These are phyloP conservation scores for Thermophis baileyi DNA, from an alignment of 2,113 vertebrate genomes.

Conservation along the genomic window DNA sequence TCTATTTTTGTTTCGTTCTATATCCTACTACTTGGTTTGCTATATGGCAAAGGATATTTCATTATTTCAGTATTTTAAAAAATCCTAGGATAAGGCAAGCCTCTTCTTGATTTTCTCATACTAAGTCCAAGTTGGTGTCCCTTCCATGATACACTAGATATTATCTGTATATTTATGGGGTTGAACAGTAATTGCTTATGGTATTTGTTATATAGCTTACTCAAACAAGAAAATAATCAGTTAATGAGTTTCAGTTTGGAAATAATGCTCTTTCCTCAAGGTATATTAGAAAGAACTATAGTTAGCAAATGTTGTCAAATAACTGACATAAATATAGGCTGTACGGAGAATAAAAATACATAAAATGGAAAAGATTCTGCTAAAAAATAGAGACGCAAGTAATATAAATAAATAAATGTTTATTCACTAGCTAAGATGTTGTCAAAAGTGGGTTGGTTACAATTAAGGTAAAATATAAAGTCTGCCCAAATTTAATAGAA, in stretches of 20 bases:
- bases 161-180: background rate
- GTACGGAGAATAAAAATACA: background rate
- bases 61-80: background rate
- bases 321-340: background rate
- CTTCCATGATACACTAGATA: background rate
- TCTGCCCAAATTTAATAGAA: background rate
- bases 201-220: background rate
- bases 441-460: background rate
- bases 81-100: background rate
- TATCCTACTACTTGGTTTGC: background rate
- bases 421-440: background rate
- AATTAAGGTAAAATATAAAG: background rate
- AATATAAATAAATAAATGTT: background rate
- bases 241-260: background rate
- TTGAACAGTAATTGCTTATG: background rate
- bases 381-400: background rate
- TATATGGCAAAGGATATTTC: background rate
- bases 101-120: background rate
- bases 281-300: background rate
- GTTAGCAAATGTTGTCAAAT: background rate
- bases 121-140: background rate
- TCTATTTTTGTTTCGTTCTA: background rate
- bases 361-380: background rate
- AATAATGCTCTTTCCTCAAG: background rate
- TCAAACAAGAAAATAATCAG: background rate